Conservation (phyloP, 2,113 vertebrate species). For the Coracopsis vasa region DNA sequence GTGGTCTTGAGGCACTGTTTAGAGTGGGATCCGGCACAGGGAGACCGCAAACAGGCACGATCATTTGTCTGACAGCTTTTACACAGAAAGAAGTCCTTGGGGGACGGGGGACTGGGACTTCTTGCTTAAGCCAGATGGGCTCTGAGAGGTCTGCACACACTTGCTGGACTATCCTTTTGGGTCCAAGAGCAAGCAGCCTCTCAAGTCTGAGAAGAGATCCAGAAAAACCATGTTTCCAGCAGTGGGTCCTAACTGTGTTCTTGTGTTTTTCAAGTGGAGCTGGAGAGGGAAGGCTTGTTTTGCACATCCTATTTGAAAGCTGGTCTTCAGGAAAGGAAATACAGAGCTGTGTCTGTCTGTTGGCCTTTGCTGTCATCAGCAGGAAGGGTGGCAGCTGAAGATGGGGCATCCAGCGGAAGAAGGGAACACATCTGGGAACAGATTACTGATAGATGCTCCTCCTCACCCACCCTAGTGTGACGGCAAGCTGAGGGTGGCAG, state of each 20-base stretch:
- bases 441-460: not conserved
- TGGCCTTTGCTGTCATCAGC: not conserved
- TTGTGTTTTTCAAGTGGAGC: not conserved
- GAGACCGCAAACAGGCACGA: not conserved
- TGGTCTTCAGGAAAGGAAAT: not conserved
- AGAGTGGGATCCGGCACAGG: not conserved
- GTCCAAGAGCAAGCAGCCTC: not conserved
- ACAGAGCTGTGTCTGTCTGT: not conserved
- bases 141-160: not conserved
- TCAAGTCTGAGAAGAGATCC: not conserved
- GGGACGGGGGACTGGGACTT: not conserved
- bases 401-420: not conserved
- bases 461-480: not conserved
- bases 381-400: not conserved
- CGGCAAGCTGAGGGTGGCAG: fast-evolving
- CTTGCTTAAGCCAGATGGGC: not conserved
- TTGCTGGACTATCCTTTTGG: fast-evolving
- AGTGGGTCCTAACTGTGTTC: not conserved
- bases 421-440: fast-evolving
- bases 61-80: not conserved
- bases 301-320: not conserved
- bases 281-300: not conserved
- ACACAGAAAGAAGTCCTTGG: not conserved
- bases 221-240: not conserved
- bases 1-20: not conserved